phyloP scores from a whole-genome alignment of 2,113 vertebrate genomes.

The Choloepus hoffmanni region DNA sequence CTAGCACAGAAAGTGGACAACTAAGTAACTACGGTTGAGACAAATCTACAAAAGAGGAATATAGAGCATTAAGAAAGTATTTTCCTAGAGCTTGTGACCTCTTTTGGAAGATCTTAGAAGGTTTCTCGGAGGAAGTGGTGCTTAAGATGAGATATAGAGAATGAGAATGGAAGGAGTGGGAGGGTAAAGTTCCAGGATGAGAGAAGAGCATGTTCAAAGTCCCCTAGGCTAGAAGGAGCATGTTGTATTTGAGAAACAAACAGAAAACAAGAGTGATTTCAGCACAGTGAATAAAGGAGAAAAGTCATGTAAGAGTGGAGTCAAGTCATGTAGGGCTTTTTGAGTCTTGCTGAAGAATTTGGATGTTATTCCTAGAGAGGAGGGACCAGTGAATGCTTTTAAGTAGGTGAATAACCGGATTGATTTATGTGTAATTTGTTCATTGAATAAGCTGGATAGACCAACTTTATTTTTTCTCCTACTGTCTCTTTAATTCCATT shows the following conservation, averaged over 20 bases:
- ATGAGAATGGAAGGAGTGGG: neutral
- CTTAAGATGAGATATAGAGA: neutral
- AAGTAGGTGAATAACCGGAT: neutral
- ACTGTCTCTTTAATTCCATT: neutral
- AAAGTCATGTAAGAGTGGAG: neutral
- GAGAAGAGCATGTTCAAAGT: neutral
- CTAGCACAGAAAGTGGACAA: neutral
- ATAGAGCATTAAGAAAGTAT: neutral
- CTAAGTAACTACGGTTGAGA: neutral
- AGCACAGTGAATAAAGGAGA: neutral
- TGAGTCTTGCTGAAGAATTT: neutral
- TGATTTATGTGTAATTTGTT: neutral
- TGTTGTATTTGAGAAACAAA: neutral
- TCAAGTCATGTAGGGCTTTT: neutral
- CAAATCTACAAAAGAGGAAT: neutral
- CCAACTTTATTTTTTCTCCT: neutral
- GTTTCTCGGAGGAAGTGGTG: neutral
- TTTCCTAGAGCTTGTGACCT: neutral
- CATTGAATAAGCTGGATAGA: neutral
- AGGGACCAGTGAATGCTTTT: neutral
- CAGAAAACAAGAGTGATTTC: neutral
- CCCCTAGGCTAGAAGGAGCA: neutral
- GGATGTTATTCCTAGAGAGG: neutral
- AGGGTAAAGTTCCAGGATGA: neutral
- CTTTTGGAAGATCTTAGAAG: neutral